Conservation (phyloP, 2,797 vertebrate genomes). For the Mormyrus hasselquistii region DNA sequence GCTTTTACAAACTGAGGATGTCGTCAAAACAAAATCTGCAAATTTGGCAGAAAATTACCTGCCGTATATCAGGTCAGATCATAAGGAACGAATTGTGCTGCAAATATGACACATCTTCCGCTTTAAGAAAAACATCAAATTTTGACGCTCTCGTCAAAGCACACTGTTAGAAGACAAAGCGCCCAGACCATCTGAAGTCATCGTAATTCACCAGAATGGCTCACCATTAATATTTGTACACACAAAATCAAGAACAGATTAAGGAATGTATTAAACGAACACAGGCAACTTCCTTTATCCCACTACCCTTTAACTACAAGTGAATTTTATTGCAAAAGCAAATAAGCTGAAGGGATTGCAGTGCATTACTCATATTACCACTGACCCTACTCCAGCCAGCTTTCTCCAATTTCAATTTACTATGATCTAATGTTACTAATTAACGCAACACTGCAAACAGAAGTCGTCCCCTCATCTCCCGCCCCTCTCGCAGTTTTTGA, state of each 20-base stretch:
- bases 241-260: neutral
- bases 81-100: neutral
- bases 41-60: neutral
- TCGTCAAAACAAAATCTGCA: neutral
- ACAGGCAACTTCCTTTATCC: neutral
- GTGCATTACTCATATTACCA: neutral
- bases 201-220: neutral
- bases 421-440: neutral
- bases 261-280: neutral
- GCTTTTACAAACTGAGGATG: neutral
- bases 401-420: neutral
- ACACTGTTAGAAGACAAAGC: neutral
- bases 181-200: neutral
- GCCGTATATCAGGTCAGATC: neutral
- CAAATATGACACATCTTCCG: neutral
- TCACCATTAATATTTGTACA: neutral
- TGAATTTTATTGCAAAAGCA: neutral
- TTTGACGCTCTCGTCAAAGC: neutral
- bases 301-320: neutral
- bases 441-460: neutral
- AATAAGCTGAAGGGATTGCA: neutral
- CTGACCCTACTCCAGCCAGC: neutral
- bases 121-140: neutral
- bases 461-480: neutral
- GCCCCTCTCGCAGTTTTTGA: neutral